phyloP scores from a whole-genome alignment of 2,797 vertebrate species.

The Sciurus vulgaris region DNA sequence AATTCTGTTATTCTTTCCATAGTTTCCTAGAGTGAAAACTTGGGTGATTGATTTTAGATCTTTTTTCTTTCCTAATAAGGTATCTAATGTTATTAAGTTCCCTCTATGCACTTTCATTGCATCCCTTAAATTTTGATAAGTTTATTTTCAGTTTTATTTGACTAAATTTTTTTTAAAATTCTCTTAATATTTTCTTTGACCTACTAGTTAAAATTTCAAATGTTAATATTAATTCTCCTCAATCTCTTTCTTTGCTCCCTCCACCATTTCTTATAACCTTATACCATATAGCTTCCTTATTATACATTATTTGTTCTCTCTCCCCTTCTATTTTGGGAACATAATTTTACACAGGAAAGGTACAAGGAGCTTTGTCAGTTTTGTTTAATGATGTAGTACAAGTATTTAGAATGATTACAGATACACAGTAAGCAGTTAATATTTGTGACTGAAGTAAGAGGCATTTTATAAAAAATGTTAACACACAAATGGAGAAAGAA shows the following conservation, averaged over 20 bases:
- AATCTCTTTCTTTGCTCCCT: neutral
- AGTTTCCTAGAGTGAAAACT: neutral
- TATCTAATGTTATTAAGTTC: neutral
- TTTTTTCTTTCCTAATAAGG: neutral
- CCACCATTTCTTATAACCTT: neutral
- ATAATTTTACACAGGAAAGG: neutral
- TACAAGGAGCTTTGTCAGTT: neutral
- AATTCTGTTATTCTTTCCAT: neutral
- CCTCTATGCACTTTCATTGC: neutral
- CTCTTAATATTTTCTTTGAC: neutral
- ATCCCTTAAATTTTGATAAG: neutral
- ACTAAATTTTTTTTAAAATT: conserved; percentile 18
- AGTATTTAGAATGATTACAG: neutral
- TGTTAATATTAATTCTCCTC: neutral
- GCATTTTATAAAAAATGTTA: conserved; percentile 1
- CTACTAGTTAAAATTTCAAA: neutral
- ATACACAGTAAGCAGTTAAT: neutral
- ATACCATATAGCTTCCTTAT: neutral
- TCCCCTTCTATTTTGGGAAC: neutral
- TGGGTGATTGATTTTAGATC: neutral
- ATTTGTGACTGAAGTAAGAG: neutral
- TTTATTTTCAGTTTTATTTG: conserved; percentile 27
- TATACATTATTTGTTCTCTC: neutral
- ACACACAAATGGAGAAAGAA: neutral
- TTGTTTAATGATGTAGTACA: neutral